Conservation (phyloP, 1,140 invertebrate genomes). For the Pentalonia nigronervosa region DNA sequence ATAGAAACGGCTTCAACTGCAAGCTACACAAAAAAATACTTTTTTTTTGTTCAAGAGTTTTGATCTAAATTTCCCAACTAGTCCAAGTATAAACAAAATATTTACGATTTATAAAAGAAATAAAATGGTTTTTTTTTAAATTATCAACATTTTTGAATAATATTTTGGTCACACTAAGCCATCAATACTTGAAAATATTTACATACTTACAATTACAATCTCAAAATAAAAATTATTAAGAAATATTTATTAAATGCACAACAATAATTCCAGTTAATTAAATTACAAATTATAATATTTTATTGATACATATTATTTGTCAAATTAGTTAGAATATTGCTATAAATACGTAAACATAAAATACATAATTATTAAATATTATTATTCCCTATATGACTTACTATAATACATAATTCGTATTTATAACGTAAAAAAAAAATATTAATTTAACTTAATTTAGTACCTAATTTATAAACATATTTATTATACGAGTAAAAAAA, state of each 20-base stretch:
- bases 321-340: neutral
- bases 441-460: too few relatives aligned
- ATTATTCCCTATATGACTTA: too few relatives aligned
- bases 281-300: neutral
- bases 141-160: neutral
- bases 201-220: neutral
- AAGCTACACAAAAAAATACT: neutral
- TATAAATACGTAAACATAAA: neutral
- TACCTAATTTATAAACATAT: too few relatives aligned
- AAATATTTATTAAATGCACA: neutral
- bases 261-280: neutral
- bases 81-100: neutral
- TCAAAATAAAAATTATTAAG: neutral
- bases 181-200: neutral
- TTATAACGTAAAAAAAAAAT: too few relatives aligned
- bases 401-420: too few relatives aligned
- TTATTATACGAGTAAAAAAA: too few relatives aligned
- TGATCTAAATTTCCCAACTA: neutral
- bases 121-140: neutral
- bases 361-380: too few relatives aligned
- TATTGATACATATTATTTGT: neutral
- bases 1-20: neutral
- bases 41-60: neutral
- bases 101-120: neutral
- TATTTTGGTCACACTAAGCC: neutral